phyloP scores from a whole-genome alignment of 2,888 invertebrate species.

The Ischnura elegans region DNA sequence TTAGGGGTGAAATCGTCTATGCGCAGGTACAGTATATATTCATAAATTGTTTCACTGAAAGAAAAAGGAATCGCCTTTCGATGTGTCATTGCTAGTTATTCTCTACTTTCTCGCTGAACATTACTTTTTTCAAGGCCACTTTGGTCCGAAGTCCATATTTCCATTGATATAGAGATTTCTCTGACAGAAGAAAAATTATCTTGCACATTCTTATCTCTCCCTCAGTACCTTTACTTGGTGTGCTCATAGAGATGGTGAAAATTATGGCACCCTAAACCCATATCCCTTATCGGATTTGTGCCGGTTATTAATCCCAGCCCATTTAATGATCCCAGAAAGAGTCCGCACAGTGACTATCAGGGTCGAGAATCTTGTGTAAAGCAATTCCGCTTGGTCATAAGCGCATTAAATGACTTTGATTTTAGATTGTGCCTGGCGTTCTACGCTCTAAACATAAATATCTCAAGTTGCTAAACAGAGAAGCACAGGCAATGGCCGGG shows the following conservation, averaged over 20 bases:
- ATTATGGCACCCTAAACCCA: slow-evolving; percentile 39
- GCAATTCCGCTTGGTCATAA: slow-evolving; percentile 28
- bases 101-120: too few species aligned
- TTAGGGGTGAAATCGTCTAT: too few species aligned
- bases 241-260: neutral
- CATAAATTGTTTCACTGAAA: too few species aligned
- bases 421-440: slow-evolving; percentile 2
- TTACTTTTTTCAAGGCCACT: too few species aligned
- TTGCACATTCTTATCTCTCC: neutral
- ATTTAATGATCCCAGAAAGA: neutral
- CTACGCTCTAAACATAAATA: neutral
- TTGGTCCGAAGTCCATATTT: too few species aligned
- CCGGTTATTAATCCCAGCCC: neutral
- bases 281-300: slow-evolving; percentile 41
- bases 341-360: neutral
- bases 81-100: too few species aligned
- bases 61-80: too few species aligned
- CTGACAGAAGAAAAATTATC: neutral
- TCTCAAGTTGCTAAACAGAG: neutral
- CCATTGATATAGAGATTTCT: too few species aligned
- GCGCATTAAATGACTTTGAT: neutral
- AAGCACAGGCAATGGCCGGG: neutral
- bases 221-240: neutral
- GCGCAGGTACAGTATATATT: too few species aligned
- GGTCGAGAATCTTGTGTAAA: neutral